Percentiles rank a stretch among this genome's conserved stretches.
phyloP scores from a whole-genome alignment of 2,888 invertebrate genomes.

The Agrochola lota region DNA sequence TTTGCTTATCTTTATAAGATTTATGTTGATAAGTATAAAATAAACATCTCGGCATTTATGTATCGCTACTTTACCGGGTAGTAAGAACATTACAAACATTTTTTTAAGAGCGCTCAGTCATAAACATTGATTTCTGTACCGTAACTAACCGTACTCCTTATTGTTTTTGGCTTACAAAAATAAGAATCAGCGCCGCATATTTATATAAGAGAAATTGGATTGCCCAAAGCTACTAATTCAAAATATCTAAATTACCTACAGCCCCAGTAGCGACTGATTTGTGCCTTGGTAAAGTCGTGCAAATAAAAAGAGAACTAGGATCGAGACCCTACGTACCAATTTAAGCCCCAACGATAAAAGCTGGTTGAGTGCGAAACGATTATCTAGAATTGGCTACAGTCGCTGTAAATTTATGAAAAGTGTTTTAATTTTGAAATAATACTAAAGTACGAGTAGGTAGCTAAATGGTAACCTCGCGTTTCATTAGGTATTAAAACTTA shows the following conservation, averaged over 20 bases:
- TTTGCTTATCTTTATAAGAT: background rate
- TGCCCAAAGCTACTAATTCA: constrained; percentile 17
- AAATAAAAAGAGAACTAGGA: constrained; percentile 25
- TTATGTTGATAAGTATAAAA: background rate
- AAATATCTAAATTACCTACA: constrained; percentile 37
- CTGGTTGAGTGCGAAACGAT: constrained; percentile 25
- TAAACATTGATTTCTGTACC: background rate
- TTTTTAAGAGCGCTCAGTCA: background rate
- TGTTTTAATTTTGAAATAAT: constrained; percentile 1
- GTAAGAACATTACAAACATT: background rate
- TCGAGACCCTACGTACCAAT: constrained; percentile 43
- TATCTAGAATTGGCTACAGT: constrained; percentile 27
- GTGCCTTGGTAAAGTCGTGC: constrained; percentile 22
- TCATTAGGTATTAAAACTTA: background rate
- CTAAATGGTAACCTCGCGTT: too few species aligned
- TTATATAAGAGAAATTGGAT: constrained; percentile 36
- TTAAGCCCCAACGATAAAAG: constrained; percentile 51
- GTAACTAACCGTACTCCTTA: background rate
- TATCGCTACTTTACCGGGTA: background rate
- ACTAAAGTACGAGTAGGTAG: background rate
- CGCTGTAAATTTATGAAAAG: background rate
- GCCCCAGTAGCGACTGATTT: constrained; percentile 32
- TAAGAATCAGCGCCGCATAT: constrained; percentile 12
- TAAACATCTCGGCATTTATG: background rate
- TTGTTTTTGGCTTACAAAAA: constrained; percentile 20